phyloP scores from a whole-genome alignment of 2,888 invertebrate genomes.

The Cataglyphis cursor region DNA sequence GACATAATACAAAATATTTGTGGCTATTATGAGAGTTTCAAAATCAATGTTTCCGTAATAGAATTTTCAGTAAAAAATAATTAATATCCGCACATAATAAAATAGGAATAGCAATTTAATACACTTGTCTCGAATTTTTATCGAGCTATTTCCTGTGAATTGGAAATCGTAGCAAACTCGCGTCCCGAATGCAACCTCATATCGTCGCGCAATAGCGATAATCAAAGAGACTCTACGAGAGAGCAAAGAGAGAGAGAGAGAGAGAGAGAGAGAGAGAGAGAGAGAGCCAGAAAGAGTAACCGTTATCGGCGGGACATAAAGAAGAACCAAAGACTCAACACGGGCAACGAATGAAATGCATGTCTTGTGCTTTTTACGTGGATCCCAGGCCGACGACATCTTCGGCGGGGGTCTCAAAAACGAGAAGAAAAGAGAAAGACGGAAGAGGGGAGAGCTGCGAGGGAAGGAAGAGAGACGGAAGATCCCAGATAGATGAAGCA shows the following conservation, averaged over 20 bases:
- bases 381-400: constrained; percentile 56
- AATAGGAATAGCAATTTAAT: neutral
- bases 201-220: constrained; percentile 7
- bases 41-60: neutral
- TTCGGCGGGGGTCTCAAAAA: constrained; percentile 45
- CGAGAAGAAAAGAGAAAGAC: constrained; percentile 62
- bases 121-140: neutral
- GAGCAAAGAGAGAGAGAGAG: constrained; percentile 22
- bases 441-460: constrained; percentile 12
- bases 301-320: constrained; percentile 74
- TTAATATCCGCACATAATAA: neutral
- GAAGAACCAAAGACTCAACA: constrained; percentile 79
- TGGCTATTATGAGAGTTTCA: neutral
- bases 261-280: constrained; percentile 39
- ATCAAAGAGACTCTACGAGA: neutral
- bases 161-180: neutral
- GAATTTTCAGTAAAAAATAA: constrained; percentile 6
- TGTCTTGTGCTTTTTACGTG: constrained; percentile 82
- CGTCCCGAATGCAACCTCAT: neutral
- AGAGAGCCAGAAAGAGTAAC: constrained; percentile 53
- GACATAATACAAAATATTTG: neutral
- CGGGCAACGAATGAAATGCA: constrained; percentile 83
- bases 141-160: neutral
- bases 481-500: constrained; percentile 38
- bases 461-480: neutral